Evolutionary conservation across 2,113 vertebrate species (phyloP), one percentile per base, ranked within the genome.

Genomic region (Pseudolaguvia tuberculata): DNA sequence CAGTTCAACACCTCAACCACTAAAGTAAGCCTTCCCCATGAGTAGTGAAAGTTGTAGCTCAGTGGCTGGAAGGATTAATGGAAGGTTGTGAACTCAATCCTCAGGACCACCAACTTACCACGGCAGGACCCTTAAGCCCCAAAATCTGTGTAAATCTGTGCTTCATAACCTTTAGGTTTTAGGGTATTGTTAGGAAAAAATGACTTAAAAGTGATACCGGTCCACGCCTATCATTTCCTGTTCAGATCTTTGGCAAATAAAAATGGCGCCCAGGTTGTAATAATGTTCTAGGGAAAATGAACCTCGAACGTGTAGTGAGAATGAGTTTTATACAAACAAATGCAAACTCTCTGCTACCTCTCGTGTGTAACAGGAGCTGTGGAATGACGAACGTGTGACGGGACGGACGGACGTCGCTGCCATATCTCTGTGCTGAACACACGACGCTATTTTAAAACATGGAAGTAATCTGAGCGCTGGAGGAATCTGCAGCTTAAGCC

Each of bases 401-500:
- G 65, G 69, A 72, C 53, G 56, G 21, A 70, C 67, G 18, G 48
- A 51, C 79, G 62, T 75, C 58, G 23, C 61, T 79, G 57, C 74
- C 76, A 80, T 72, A 73, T 72, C 72, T 80, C 78, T 25, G 58
- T 63, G 77, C 70, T 77, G 81, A 83, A 83, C 76, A 84, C 86
- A 85, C 83, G 73, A 78, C 76, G 63, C 88, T 90, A 90, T 90
- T 88, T 90, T 88, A 87, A 87, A 86, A 86, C 84, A 84, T 78
- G 83, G 84, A 86, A 72, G 88, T 88, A 88, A 90, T 82, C 79
- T 21, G 86, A 89, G 86, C 85, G 69, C 47, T 82, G 82, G 82
- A 77, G 74, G 87, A 86, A 82, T 83, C 73, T 84, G 80, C 69
- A 48, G 73, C 73, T 62, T 45, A 42, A 70, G 77, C 82, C 83